Evolutionary conservation across 2,797 vertebrate genomes (phyloP).

Genomic region (Phrynocephalus vlangalii): DNA sequence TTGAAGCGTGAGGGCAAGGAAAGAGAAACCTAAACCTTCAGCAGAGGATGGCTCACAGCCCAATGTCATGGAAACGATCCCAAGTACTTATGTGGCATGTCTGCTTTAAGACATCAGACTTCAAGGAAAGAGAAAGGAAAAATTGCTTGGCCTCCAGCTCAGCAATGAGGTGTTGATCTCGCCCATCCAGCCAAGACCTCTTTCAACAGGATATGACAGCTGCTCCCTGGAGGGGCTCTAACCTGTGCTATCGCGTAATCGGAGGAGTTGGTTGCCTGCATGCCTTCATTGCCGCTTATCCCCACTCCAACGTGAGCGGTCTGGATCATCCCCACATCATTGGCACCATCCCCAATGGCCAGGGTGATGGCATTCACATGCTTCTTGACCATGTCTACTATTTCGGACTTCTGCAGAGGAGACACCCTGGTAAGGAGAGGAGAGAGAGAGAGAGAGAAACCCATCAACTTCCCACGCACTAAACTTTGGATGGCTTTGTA

Average conservation of each 20-base stretch:
- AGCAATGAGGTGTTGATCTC: rapidly evolving
- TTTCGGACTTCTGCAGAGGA: slow-evolving; percentile 98
- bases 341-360: slow-evolving; percentile 97
- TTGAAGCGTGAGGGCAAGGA: not conserved
- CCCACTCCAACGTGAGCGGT: slow-evolving; percentile 97
- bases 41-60: not conserved
- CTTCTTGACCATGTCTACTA: slow-evolving; percentile 98
- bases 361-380: slow-evolving; percentile 97
- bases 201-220: not conserved
- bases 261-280: slow-evolving; percentile 98
- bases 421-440: slow-evolving; percentile 87
- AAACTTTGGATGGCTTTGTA: slow-evolving; percentile 51
- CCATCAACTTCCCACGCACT: slow-evolving; percentile 67
- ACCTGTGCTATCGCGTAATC: slow-evolving; percentile 99
- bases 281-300: slow-evolving; percentile 98
- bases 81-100: not conserved
- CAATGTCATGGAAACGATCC: not conserved
- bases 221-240: slow-evolving; percentile 52
- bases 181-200: not conserved
- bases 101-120: slow-evolving; percentile 21
- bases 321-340: slow-evolving; percentile 99
- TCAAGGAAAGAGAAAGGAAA: slow-evolving; percentile 19
- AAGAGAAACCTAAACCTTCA: slow-evolving; percentile 35
- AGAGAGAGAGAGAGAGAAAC: slow-evolving; percentile 50
- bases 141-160: not conserved